Conservation (phyloP, 2,888 invertebrate species). For the Eupeodes luniger region DNA sequence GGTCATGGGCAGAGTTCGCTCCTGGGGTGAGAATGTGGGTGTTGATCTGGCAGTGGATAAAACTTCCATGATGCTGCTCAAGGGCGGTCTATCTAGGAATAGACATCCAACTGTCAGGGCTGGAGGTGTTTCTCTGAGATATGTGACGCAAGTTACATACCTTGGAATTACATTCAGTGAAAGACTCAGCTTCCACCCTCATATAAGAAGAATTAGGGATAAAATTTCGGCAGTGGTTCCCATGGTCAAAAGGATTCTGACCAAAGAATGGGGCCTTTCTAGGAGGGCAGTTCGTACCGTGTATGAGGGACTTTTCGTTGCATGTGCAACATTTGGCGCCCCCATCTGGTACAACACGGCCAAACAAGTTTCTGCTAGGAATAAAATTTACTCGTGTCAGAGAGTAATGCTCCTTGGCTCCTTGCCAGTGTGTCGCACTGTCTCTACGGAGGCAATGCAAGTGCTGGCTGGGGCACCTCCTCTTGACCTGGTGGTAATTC, state of each 20-base stretch:
- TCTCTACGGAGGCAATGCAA: background rate
- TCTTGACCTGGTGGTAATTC: too few relatives aligned
- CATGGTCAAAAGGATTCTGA: background rate
- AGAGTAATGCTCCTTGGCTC: background rate
- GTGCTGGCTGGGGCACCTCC: background rate
- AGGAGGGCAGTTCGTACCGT: background rate
- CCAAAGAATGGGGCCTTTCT: background rate
- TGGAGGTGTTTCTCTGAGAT: background rate
- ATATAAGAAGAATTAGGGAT: background rate
- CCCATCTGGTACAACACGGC: background rate
- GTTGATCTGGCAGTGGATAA: too few relatives aligned
- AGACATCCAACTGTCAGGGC: background rate
- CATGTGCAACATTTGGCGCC: background rate
- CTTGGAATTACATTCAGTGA: background rate
- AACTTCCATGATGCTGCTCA: too few relatives aligned
- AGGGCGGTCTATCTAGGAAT: too few relatives aligned
- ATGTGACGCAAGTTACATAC: background rate
- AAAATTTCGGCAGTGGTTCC: background rate
- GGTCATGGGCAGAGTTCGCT: too few relatives aligned
- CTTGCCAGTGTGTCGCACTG: background rate
- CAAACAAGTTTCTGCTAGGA: background rate
- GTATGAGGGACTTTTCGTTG: background rate
- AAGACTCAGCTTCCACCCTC: background rate
- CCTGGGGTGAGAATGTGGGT: too few relatives aligned
- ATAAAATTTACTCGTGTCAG: background rate